phyloP scores from a whole-genome alignment of 2,797 vertebrate species.

The Pantherophis vulpinus region DNA sequence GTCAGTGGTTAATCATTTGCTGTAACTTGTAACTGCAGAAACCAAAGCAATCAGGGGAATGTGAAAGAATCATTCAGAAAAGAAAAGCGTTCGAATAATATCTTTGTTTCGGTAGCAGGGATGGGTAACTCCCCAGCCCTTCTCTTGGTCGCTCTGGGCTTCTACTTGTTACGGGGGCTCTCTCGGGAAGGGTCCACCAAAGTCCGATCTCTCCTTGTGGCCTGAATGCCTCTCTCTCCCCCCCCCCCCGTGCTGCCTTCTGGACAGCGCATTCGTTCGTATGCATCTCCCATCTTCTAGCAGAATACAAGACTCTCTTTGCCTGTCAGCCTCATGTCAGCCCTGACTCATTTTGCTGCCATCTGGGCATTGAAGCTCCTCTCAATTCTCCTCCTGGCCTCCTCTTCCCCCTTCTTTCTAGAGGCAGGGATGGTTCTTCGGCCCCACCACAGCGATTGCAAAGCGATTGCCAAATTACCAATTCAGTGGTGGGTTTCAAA shows the following conservation, averaged over 20 bases:
- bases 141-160: slow-evolving; percentile 36
- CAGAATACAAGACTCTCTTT: not conserved
- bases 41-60: slow-evolving; percentile 18
- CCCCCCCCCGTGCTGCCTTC: not conserved
- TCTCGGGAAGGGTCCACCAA: not conserved
- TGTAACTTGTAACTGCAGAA: slow-evolving; percentile 47
- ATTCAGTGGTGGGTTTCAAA: slow-evolving; percentile 6
- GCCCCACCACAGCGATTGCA: slow-evolving; percentile 36
- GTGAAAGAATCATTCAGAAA: not conserved
- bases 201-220: not conserved
- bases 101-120: slow-evolving; percentile 36
- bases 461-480: slow-evolving; percentile 31
- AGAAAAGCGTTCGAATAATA: slow-evolving; percentile 39
- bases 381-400: slow-evolving; percentile 14
- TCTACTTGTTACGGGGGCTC: not conserved
- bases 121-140: slow-evolving; percentile 49
- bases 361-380: slow-evolving; percentile 45
- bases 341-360: slow-evolving; percentile 50
- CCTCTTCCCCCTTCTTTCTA: slow-evolving; percentile 31
- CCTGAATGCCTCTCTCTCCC: not conserved
- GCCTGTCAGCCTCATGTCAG: slow-evolving; percentile 18
- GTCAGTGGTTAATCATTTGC: slow-evolving; percentile 48
- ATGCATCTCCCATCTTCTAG: not conserved
- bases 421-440: not conserved
- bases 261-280: slow-evolving; percentile 4